Conservation (phyloP, 2,113 vertebrate species). For the Passer montanus region DNA sequence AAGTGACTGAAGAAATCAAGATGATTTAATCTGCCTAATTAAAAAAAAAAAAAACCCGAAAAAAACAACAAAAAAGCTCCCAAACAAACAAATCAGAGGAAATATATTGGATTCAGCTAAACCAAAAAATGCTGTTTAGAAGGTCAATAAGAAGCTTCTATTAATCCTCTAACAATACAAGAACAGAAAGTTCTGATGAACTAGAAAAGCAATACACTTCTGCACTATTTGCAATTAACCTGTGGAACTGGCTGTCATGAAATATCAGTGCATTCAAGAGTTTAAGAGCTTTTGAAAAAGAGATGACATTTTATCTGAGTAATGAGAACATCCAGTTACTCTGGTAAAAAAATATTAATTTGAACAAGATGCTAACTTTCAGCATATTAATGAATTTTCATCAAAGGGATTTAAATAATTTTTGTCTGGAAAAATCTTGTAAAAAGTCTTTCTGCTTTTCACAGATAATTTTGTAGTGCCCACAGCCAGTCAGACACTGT, state of each 20-base stretch:
- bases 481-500: neutral
- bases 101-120: neutral
- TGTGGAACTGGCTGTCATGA: neutral
- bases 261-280: neutral
- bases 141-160: neutral
- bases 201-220: constrained; percentile 21
- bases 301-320: neutral
- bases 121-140: neutral
- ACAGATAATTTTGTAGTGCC: neutral
- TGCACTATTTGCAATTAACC: constrained; percentile 51
- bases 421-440: neutral
- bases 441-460: neutral
- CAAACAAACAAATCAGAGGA: neutral
- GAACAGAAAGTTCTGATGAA: neutral
- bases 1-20: neutral
- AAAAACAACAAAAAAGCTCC: neutral
- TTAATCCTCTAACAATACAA: neutral
- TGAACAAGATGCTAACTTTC: neutral
- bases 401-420: neutral
- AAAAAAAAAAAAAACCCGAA: neutral
- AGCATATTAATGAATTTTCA: neutral
- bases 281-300: constrained; percentile 34
- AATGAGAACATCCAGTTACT: constrained; percentile 5
- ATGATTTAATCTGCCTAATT: neutral
- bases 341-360: neutral